Conservation (phyloP, 2,888 invertebrate species). For the Carpatolechia fugitivella region DNA sequence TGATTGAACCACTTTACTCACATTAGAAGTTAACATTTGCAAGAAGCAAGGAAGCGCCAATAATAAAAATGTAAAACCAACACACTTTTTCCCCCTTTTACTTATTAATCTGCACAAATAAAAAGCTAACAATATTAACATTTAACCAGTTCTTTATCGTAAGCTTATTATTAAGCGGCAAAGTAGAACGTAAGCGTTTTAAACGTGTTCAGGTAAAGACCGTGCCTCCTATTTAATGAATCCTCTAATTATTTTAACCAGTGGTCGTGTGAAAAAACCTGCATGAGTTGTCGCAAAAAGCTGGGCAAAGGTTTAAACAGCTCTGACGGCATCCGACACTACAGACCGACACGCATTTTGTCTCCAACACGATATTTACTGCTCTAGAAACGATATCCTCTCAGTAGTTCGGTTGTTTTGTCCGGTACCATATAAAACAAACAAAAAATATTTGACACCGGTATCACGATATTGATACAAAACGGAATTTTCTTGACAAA, state of each 20-base stretch:
- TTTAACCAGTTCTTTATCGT: slow-evolving; percentile 31
- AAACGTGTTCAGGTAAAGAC: slow-evolving; percentile 40
- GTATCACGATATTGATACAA: too few relatives aligned
- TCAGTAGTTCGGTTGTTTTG: too few relatives aligned
- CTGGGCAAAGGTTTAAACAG: slow-evolving; percentile 19
- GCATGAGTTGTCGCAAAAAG: slow-evolving; percentile 39
- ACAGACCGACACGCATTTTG: too few relatives aligned
- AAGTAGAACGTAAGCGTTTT: slow-evolving; percentile 27
- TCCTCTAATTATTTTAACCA: slow-evolving; percentile 61
- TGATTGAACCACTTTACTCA: slow-evolving; percentile 38
- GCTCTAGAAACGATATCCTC: too few relatives aligned
- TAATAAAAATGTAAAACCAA: slow-evolving; percentile 55
- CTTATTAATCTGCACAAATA: slow-evolving; percentile 30
- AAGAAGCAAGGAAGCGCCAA: slow-evolving; percentile 46
- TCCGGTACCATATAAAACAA: too few relatives aligned
- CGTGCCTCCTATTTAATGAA: slow-evolving; percentile 46
- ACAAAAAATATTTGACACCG: too few relatives aligned
- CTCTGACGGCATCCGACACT: too few relatives aligned
- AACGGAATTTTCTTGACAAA: too few relatives aligned
- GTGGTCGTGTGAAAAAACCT: slow-evolving; percentile 43
- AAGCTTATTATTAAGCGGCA: slow-evolving; percentile 23
- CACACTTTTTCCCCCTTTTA: slow-evolving; percentile 35
- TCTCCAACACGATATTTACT: too few relatives aligned
- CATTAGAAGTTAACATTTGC: slow-evolving; percentile 40
- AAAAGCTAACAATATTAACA: slow-evolving; percentile 35